A percentile compares a stretch with the other conserved stretches of the same genome.
Evolutionary conservation across 2,113 vertebrate species (phyloP).

Genomic region (Kobus ellipsiprymnus): DNA sequence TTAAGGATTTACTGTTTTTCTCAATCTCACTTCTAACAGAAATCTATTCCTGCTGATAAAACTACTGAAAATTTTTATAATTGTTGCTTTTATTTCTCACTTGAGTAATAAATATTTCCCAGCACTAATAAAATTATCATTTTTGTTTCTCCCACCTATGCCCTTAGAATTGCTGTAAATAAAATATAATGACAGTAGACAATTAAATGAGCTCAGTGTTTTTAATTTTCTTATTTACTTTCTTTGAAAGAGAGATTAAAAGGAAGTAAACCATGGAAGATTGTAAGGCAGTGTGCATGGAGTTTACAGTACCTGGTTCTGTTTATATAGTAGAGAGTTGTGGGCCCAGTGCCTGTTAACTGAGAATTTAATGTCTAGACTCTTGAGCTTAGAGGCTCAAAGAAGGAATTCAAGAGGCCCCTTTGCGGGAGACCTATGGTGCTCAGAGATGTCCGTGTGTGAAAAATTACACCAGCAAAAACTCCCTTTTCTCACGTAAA

Average conservation of each 20-base stretch:
- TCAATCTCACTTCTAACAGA: neutral
- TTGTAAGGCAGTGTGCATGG: neutral
- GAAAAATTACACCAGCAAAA: neutral
- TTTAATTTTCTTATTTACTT: neutral
- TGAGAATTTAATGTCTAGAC: neutral
- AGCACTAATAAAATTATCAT: neutral
- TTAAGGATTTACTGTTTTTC: neutral
- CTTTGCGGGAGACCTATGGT: neutral
- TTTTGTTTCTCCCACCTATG: neutral
- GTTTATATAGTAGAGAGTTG: neutral
- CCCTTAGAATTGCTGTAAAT: neutral
- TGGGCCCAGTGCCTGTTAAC: neutral
- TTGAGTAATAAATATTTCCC: conserved; percentile 5
- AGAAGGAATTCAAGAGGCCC: neutral
- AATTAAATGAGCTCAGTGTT: neutral
- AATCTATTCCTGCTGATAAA: neutral
- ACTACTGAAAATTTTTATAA: neutral
- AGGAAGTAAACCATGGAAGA: neutral
- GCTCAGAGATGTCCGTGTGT: neutral
- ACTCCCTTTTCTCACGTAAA: neutral
- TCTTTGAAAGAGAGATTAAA: neutral
- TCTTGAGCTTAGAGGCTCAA: neutral
- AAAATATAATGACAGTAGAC: neutral
- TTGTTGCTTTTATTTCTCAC: neutral
- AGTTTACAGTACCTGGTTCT: neutral